Evolutionary conservation across 2,888 invertebrate species (phyloP).

Genomic region (Sesia bembeciformis): DNA sequence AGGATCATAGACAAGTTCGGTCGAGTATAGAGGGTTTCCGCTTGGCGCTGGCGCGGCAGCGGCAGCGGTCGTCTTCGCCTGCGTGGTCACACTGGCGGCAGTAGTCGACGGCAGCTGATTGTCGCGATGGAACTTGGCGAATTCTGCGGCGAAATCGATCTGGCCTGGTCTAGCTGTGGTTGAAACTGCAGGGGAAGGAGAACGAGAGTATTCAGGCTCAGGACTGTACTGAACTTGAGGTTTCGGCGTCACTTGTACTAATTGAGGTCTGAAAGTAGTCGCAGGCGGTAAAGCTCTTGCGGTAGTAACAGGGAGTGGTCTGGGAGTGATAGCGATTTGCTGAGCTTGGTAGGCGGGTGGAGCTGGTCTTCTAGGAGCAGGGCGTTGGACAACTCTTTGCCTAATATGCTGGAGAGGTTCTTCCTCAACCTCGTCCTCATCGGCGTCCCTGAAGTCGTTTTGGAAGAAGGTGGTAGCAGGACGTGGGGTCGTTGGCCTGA

Average conservation of each 20-base stretch:
- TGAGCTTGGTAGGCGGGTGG: constrained; percentile 59
- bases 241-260: constrained; percentile 73
- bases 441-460: constrained; percentile 79
- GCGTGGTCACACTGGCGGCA: constrained; percentile 37
- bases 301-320: constrained; percentile 68
- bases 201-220: constrained; percentile 28
- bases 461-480: constrained; percentile 82
- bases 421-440: constrained; percentile 75
- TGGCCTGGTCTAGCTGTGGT: constrained; percentile 37
- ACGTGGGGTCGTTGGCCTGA: constrained; percentile 60
- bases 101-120: constrained; percentile 75
- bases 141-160: constrained; percentile 83
- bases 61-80: constrained; percentile 43
- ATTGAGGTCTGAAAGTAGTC: constrained; percentile 79
- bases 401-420: constrained; percentile 62
- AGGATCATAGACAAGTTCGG: constrained; percentile 85
- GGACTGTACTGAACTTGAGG: constrained; percentile 65
- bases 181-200: constrained; percentile 34
- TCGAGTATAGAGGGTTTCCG: constrained; percentile 82
- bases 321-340: constrained; percentile 75
- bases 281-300: constrained; percentile 73
- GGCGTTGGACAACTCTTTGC: constrained; percentile 66
- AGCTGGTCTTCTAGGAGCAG: constrained; percentile 35
- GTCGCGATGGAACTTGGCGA: constrained; percentile 82
- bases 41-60: constrained; percentile 50